These are phyloP conservation scores for Neofelis nebulosa DNA, from an alignment of 2,113 vertebrate genomes.

Conservation along the genomic window DNA sequence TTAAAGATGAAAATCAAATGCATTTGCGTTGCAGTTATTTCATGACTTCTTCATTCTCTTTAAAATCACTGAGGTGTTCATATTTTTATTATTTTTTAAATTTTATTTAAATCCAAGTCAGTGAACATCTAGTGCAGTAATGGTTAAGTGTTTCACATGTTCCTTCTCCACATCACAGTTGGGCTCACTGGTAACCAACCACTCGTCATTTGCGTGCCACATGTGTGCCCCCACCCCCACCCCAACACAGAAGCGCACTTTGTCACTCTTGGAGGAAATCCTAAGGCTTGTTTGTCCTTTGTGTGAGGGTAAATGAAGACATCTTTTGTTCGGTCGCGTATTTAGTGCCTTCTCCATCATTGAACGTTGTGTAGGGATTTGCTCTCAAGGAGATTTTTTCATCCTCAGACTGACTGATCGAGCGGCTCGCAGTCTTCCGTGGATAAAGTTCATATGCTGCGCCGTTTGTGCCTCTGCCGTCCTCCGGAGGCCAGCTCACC, in stretches of 20 bases:
- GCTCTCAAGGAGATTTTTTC: not conserved
- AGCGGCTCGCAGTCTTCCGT: not conserved
- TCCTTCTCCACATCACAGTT: not conserved
- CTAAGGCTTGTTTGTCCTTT: not conserved
- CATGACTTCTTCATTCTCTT: constrained; percentile 72
- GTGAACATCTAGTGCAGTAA: too few species aligned
- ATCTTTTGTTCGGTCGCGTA: not conserved
- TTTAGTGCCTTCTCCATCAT: not conserved
- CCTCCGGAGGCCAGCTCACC: not conserved
- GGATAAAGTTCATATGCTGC: not conserved
- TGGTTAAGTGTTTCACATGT: not conserved
- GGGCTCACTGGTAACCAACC: not conserved
- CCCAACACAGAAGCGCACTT: not conserved
- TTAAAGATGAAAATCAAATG: constrained; percentile 81
- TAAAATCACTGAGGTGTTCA: not conserved
- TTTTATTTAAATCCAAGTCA: too few species aligned
- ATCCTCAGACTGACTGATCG: not conserved
- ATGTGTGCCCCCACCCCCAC: too few species aligned
- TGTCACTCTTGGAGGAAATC: not conserved
- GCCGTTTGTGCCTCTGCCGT: not conserved
- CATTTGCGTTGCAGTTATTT: constrained; percentile 58
- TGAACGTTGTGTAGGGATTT: not conserved
- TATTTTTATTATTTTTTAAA: not conserved
- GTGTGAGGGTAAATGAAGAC: not conserved
- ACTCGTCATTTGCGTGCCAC: not conserved